A percentile compares a stretch with the other conserved stretches of the same genome.
Conservation (phyloP, 2,888 invertebrate genomes). For the Carterocephalus palaemon region DNA sequence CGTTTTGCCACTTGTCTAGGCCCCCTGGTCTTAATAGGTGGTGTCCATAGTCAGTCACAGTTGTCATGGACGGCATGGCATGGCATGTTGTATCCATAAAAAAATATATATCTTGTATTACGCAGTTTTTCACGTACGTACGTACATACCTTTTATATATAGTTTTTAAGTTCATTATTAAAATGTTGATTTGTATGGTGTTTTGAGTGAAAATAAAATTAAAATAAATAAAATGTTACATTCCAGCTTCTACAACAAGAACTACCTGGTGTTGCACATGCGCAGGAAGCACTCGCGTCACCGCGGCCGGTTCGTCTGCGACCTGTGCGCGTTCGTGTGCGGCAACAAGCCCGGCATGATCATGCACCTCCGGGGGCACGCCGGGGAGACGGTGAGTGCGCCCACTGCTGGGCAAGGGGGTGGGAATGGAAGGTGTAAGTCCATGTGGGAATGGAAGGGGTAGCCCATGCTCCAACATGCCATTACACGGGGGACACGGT, state of each 20-base stretch:
- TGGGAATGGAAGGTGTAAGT: too few relatives aligned
- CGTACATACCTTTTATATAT: neutral
- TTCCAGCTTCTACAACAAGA: slow-evolving; percentile 53
- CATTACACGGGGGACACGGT: slow-evolving; percentile 39
- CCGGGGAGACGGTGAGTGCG: slow-evolving; percentile 37
- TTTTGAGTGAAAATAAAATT: neutral
- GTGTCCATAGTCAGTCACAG: too few relatives aligned
- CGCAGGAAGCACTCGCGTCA: slow-evolving; percentile 38
- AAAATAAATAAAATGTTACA: neutral
- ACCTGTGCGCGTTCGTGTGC: slow-evolving; percentile 42
- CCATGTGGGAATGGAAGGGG: too few relatives aligned
- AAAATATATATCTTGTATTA: too few relatives aligned
- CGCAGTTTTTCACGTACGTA: too few relatives aligned
- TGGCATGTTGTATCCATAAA: too few relatives aligned
- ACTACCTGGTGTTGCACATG: slow-evolving; percentile 46
- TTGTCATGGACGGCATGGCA: too few relatives aligned
- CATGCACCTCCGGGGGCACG: slow-evolving; percentile 50
- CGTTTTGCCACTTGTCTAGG: too few relatives aligned
- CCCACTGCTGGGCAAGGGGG: neutral
- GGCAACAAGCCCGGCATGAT: slow-evolving; percentile 47
- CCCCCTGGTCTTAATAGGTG: too few relatives aligned
- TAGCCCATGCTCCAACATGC: too few relatives aligned
- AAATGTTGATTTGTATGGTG: too few relatives aligned
- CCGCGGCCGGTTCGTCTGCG: slow-evolving; percentile 42
- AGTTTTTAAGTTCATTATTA: neutral